Evolutionary conservation across 2,797 vertebrate genomes (phyloP).

Genomic region (Calcarius lapponicus): DNA sequence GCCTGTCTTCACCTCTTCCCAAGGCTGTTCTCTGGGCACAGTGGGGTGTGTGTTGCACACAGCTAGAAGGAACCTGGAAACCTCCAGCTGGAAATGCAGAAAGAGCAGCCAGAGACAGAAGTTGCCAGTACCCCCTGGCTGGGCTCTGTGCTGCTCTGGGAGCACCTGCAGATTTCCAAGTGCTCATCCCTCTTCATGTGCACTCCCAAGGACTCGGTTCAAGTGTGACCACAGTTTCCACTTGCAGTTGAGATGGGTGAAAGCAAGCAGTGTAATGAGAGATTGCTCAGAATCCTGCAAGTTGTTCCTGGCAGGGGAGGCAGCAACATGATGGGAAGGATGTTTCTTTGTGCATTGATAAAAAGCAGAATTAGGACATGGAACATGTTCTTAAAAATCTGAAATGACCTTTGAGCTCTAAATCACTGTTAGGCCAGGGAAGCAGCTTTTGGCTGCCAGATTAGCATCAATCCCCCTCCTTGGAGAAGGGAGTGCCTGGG

Average conservation of each 20-base stretch:
- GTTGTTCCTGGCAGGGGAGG: not conserved
- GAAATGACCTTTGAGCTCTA: conserved; percentile 22
- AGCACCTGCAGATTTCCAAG: not conserved
- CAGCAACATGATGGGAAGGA: not conserved
- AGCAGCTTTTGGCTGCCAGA: conserved; percentile 29
- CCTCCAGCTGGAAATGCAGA: not conserved
- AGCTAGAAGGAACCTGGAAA: not conserved
- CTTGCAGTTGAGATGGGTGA: not conserved
- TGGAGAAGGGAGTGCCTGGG: conserved; percentile 31
- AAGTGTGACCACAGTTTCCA: not conserved
- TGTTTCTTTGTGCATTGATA: not conserved
- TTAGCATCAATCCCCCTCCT: not conserved
- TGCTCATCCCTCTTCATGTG: not conserved
- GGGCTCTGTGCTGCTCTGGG: not conserved
- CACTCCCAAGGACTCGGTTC: not conserved
- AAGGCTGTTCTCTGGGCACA: not conserved
- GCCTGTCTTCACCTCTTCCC: not conserved
- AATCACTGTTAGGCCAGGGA: not conserved
- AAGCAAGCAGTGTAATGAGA: not conserved
- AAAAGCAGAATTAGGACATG: conserved; percentile 35
- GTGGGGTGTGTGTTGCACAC: not conserved
- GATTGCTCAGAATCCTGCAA: not conserved
- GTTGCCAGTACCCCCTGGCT: too few species aligned
- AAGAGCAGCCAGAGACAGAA: not conserved
- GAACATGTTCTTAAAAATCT: conserved; percentile 27